Percentiles rank a stretch among this genome's conserved stretches.
Evolutionary conservation across 2,113 vertebrate species (phyloP).

Genomic region (Leuciscus idus): DNA sequence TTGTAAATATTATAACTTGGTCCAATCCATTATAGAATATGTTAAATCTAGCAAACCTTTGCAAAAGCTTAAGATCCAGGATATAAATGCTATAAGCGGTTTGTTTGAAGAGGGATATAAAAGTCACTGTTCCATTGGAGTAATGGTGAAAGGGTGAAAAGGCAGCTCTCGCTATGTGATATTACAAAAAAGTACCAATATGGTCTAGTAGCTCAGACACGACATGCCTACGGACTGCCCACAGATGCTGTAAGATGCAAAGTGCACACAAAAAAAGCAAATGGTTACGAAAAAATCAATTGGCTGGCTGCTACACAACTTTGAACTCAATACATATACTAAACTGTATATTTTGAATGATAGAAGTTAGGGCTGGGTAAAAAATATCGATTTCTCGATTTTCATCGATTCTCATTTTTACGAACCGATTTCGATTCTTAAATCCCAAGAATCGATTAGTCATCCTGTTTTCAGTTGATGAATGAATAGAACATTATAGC

Average conservation of each 20-base stretch:
- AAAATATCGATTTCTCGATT: no score
- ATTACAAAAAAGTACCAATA: background rate
- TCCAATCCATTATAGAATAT: background rate
- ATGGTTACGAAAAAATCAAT: background rate
- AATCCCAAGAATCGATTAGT: no score
- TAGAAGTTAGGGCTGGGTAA: background rate
- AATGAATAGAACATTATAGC: no score
- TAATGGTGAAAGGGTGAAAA: background rate
- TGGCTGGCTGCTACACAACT: background rate
- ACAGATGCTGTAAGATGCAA: background rate
- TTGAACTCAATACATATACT: background rate
- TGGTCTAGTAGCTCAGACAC: background rate
- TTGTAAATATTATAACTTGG: background rate
- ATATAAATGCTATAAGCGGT: background rate
- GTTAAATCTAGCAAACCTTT: background rate
- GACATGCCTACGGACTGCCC: background rate
- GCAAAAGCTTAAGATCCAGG: background rate
- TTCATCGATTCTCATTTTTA: no score
- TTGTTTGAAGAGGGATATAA: constrained; percentile 3
- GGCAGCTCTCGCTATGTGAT: background rate
- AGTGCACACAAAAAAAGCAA: background rate
- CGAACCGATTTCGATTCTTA: no score
- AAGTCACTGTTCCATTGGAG: background rate
- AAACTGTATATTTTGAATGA: background rate
- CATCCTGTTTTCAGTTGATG: no score